Evolutionary conservation across 2,113 vertebrate species (phyloP).

Genomic region (Cichladusa arquata): DNA sequence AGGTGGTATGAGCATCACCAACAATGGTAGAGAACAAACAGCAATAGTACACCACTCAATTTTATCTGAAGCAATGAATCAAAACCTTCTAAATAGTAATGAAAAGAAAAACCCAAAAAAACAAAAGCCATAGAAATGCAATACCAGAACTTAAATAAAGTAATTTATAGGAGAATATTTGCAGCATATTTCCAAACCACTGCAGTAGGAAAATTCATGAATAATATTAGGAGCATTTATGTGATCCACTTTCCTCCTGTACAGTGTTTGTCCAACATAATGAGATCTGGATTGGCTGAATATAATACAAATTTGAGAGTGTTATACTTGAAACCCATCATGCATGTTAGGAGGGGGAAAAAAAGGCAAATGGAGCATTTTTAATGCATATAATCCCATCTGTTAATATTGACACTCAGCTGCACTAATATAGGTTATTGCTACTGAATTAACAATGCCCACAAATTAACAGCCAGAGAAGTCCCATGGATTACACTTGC

Average conservation of each 20-base stretch:
- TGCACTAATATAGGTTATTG: slow-evolving; percentile 44
- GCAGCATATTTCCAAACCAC: slow-evolving; percentile 54
- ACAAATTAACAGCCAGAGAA: slow-evolving; percentile 39
- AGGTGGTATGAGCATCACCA: neutral
- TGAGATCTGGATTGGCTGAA: slow-evolving; percentile 66
- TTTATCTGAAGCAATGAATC: slow-evolving; percentile 18
- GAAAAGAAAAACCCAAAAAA: neutral
- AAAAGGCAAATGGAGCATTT: neutral
- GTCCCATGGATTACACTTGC: neutral
- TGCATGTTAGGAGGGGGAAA: neutral
- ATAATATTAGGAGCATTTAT: slow-evolving; percentile 76
- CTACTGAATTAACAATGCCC: slow-evolving; percentile 42
- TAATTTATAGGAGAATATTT: slow-evolving; percentile 63
- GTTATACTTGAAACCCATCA: slow-evolving; percentile 34
- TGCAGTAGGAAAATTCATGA: slow-evolving; percentile 70
- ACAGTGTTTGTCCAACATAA: slow-evolving; percentile 73
- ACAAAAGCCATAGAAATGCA: slow-evolving; percentile 19
- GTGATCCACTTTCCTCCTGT: slow-evolving; percentile 64
- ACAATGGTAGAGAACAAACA: neutral
- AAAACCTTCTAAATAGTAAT: slow-evolving; percentile 50
- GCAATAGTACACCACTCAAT: neutral
- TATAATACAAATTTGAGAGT: slow-evolving; percentile 66
- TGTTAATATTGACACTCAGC: slow-evolving; percentile 58
- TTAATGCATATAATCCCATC: slow-evolving; percentile 24
- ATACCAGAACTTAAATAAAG: slow-evolving; percentile 54